Base-by-base conservation (phyloP, 2,888 invertebrate genomes). In the Pammene fasciana region DNA sequence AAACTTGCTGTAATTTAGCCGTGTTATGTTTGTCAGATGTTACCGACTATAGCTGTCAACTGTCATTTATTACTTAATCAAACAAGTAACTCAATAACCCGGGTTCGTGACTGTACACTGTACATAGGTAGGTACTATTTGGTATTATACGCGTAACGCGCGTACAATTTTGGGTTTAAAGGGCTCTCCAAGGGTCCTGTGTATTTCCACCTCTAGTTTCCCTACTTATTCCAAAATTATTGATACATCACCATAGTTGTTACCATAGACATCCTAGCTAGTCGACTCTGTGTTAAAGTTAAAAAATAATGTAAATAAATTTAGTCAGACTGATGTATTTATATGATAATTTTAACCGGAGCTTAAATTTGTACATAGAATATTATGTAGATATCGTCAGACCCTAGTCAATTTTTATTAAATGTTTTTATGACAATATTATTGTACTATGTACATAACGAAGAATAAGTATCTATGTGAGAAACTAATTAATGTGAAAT, bases 401-500 rank as follows among this genome's bases (percentile, higher is more conserved):
- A 86, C 78, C 85, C 85, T 91, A 91, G 92, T 91, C 90, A 92
- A 92, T 91, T 92, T 91, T 86, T 86, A 89, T 86, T 90, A 77
- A 87, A 88, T 87, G 88, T 90, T 89, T 77, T 88, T 87, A 88
- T 85, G 90, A 91, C 91, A 90, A 92, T 92, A 90, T 90, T 80
- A 90, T 88, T 90, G 89, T 88, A 90, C 78, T 80, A 61, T 88
- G 86, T 91, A 89, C 81, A 88, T 88, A 85, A 82, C 80, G 78
- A 79, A 81, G 72, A 76, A 80, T 75, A 78, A 74, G 75, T 81
- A 83, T 86, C 78, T 84, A 86, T 89, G 85, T 88, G 86, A 83
- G 75, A 81, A 84, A 84, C 81, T 84, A 84, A 84, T 87, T 85
- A 77, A 77, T 86, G 83, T 88, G 86, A 87, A 87, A 88, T 87